Evolutionary conservation across 2,888 invertebrate species (phyloP), one percentile per base, ranked within the genome.

Genomic region (Tetrapedia diversipes): DNA sequence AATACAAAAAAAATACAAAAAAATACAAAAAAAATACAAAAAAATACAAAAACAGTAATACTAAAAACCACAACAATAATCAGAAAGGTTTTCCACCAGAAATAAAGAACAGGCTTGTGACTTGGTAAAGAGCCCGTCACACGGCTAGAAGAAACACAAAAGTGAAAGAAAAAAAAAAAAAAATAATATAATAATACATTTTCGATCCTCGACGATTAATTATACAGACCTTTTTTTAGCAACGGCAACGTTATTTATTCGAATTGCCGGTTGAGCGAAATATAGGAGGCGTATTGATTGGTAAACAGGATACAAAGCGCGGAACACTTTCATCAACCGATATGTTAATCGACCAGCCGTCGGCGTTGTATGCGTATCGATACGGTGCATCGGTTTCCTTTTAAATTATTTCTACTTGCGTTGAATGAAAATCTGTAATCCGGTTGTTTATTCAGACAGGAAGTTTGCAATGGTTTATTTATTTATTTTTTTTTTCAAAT

Each of bases 181-280:
- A n/a, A n/a, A n/a, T n/a, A n/a, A n/a, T n/a, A n/a, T n/a, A 88
- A 89, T 89, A 87, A 89, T 88, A 85, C 79, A 66, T 83, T 80
- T n/a, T 63, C 60, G 74, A 10, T 65, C 65, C 68, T 73, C 83
- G 83, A 77, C 80, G 76, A 85, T 79, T 80, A 89, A 88, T 89
- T 88, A 89, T 82, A 86, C 84, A 86, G 83, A 77, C 86, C 59
- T 87, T 87, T 84, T 77, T 68, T n/a, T n/a, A n/a, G n/a, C n/a
- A n/a, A n/a, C n/a, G n/a, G n/a, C 67, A 65, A 51, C 29, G 45
- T 41, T 14, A 10, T n/a, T 43, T 67, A 49, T 60, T 19, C 59
- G 47, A 24, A 59, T 53, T 61, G 60, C 60, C 24, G 59, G 60
- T 77, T 71, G 61, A 70, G 71, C 59, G 79, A 80, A 34, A 76